A percentile compares a stretch with the other conserved stretches of the same genome.
These are phyloP conservation scores for Crambe crambe DNA, from an alignment of 37 sponge, comb jelly and placozoan genomes.

Conservation along the genomic window DNA sequence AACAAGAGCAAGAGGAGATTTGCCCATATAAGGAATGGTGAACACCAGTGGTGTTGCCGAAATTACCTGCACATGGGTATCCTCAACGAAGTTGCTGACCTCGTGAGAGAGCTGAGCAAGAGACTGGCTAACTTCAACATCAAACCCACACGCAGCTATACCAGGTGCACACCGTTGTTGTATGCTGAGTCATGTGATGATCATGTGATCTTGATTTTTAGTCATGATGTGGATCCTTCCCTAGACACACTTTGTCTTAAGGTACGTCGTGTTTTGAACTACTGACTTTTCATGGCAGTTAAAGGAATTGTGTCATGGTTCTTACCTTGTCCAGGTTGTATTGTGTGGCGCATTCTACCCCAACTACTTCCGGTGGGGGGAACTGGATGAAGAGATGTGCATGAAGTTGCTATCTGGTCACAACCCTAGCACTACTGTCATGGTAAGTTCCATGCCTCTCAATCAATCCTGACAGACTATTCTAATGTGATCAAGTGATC, in stretches of 20 bases:
- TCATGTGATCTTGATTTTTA: not conserved
- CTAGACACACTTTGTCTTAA: not conserved
- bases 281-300: too few species aligned
- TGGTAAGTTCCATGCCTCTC: constrained; percentile 46
- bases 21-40: not conserved
- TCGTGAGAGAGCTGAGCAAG: constrained; percentile 58
- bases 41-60: constrained; percentile 69
- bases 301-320: not conserved
- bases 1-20: not conserved
- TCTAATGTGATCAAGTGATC: too few species aligned
- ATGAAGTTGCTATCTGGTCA: constrained; percentile 64
- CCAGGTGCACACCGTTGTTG: not conserved
- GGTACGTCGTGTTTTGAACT: too few species aligned
- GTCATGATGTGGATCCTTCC: not conserved
- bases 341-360: constrained; percentile 90
- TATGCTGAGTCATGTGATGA: too few species aligned
- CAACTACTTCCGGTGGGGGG: constrained; percentile 72
- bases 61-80: constrained; percentile 45
- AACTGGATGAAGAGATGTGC: constrained; percentile 58
- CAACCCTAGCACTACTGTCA: constrained; percentile 78
- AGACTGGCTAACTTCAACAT: constrained; percentile 73
- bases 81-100: constrained; percentile 64
- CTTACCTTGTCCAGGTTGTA: too few species aligned
- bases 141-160: constrained; percentile 12
- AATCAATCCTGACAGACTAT: too few species aligned